Percentiles rank a stretch among this genome's conserved stretches.
Evolutionary conservation across 2,888 invertebrate species (phyloP).

Genomic region (Chesias legatella): DNA sequence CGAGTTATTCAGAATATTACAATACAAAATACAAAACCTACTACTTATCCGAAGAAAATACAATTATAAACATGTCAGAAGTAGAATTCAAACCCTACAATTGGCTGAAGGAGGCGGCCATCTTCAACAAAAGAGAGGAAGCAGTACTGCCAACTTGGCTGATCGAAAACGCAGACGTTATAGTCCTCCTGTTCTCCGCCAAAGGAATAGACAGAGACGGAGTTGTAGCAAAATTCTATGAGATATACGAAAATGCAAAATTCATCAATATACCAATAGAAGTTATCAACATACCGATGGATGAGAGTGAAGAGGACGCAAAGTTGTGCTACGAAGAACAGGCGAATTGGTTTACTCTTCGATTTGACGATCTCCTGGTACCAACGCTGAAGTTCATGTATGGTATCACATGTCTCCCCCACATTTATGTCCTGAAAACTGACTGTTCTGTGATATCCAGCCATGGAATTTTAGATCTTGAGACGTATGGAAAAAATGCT

Average conservation of each 20-base stretch:
- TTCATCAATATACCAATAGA: slow-evolving; percentile 57
- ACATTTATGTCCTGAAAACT: slow-evolving; percentile 46
- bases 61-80: neutral
- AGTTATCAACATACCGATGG: slow-evolving; percentile 63
- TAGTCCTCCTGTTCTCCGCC: slow-evolving; percentile 55
- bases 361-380: slow-evolving; percentile 50
- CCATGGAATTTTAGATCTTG: slow-evolving; percentile 56
- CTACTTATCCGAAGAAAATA: no score
- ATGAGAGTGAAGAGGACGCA: slow-evolving; percentile 48
- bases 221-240: slow-evolving; percentile 54
- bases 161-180: slow-evolving; percentile 46
- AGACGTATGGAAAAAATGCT: slow-evolving; percentile 60
- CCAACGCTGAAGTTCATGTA: slow-evolving; percentile 48
- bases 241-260: slow-evolving; percentile 60
- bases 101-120: slow-evolving; percentile 49
- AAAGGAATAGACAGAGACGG: slow-evolving; percentile 51
- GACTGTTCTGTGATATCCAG: slow-evolving; percentile 53
- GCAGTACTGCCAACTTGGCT: slow-evolving; percentile 48
- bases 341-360: slow-evolving; percentile 70
- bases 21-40: no score
- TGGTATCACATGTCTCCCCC: slow-evolving; percentile 52
- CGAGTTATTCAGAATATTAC: no score
- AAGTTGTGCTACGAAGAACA: slow-evolving; percentile 43
- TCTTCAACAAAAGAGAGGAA: slow-evolving; percentile 39
- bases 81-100: slow-evolving; percentile 34